Base-by-base conservation (phyloP, 2,888 invertebrate genomes). In the Ophraella communa region DNA sequence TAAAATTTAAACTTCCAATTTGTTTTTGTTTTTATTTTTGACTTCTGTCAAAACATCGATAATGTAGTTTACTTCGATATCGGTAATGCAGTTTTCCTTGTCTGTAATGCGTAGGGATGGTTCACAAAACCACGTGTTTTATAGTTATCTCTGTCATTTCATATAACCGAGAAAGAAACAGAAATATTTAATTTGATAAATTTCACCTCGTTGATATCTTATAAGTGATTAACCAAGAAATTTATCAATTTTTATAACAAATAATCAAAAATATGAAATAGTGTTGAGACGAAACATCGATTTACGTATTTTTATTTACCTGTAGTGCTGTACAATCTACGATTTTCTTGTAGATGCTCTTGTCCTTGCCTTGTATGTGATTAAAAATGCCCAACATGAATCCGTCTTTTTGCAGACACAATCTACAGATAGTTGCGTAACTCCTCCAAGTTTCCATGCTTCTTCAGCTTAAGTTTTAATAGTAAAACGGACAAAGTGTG, bases 341-440 rank as follows among this genome's bases (percentile, higher is more conserved):
- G 67, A 83, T 83, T 74, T 83, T 83, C 76, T 81, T 82, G 64
- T 79, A 80, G 75, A 83, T 82, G 72, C 81, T 82, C 64, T 79
- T 82, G 42, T 82, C 81, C 68, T 78, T 81, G 51, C 81, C 81
- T 65, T 81, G 80, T 47, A 84, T 83, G 73, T 86, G 84, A 73
- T 87, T 87, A 79, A 87, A 89, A 76, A 90, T 87, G 58, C 89
- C 87, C 69, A 87, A 82, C 80, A 87, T 85, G 70, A 88, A 85
- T 59, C 87, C 85, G 75, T 87, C 87, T 77, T 86, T 86, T 71
- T 85, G 85, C 74, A 90, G 82, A 78, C 91, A 91, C 69, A 91
- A 81, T 30, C 91, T 86, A 82, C 91, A 91, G 24, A 89, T 85
- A 69, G 85, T 84, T 80, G 87, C 85, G 78, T 87, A 87, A 83